These are phyloP conservation scores for Hylaeus anthracinus DNA, from an alignment of 1,140 invertebrate species.

Conservation along the genomic window DNA sequence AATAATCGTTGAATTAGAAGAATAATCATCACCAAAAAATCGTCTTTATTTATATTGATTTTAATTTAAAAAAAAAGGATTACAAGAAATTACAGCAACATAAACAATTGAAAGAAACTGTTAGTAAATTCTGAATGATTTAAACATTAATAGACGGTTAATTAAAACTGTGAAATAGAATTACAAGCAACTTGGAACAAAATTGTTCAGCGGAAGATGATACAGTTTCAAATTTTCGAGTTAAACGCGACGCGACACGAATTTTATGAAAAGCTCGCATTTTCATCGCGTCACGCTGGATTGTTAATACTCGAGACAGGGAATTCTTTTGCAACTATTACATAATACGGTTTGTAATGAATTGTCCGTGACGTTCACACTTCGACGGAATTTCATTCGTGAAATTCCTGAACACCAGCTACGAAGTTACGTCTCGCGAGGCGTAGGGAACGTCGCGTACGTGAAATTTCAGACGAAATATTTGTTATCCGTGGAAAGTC, in stretches of 20 bases:
- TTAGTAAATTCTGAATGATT: no score
- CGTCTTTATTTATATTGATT: no score
- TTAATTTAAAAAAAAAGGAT: no score
- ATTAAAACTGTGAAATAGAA: no score
- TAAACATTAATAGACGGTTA: no score
- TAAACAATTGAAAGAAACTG: no score
- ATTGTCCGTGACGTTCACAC: not conserved
- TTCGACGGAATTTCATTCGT: not conserved
- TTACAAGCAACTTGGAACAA: not conserved
- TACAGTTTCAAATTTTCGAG: no score
- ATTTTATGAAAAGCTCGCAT: not conserved
- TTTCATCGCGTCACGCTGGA: no score
- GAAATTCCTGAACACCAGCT: not conserved
- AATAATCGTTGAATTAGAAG: no score
- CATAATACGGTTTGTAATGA: conserved; percentile 21
- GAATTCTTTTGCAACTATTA: not conserved
- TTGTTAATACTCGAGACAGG: not conserved
- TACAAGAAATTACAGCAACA: no score
- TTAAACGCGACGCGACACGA: no score
- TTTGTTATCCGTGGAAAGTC: not conserved
- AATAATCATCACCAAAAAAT: no score
- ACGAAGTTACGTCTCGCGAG: not conserved
- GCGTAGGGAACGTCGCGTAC: not conserved
- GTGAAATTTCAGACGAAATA: not conserved
- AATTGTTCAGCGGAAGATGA: not conserved